These are phyloP conservation scores for Cordilura impudica DNA, from an alignment of 2,888 invertebrate genomes.

Conservation along the genomic window DNA sequence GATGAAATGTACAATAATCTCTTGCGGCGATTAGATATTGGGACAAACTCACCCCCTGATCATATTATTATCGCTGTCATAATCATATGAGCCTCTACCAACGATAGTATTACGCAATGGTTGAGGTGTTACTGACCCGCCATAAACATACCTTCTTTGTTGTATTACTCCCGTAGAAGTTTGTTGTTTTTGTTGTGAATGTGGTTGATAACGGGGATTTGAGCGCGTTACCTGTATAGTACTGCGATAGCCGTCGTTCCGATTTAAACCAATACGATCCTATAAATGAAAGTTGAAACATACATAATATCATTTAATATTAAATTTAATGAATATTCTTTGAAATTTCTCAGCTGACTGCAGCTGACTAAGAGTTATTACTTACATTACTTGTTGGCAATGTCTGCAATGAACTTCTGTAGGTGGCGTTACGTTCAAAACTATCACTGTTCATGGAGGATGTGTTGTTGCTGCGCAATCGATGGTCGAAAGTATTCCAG, in stretches of 20 bases:
- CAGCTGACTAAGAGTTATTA: neutral
- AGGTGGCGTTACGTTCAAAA: constrained; percentile 70
- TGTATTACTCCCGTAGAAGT: constrained; percentile 58
- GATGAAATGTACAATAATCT: neutral
- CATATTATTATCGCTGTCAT: constrained; percentile 30
- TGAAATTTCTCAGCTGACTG: neutral
- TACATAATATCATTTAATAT: no score
- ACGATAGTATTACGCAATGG: constrained; percentile 78
- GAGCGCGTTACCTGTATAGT: constrained; percentile 72
- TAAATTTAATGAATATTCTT: neutral
- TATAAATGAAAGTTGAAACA: constrained; percentile 27
- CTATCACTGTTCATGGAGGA: constrained; percentile 63
- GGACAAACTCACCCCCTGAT: constrained; percentile 49
- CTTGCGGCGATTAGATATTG: constrained; percentile 4
- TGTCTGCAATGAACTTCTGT: constrained; percentile 74
- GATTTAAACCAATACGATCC: constrained; percentile 66
- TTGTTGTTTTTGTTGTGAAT: constrained; percentile 38
- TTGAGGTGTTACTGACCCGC: constrained; percentile 81
- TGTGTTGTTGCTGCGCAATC: constrained; percentile 68
- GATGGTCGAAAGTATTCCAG: constrained; percentile 69
- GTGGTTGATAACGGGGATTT: constrained; percentile 43
- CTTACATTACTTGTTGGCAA: constrained; percentile 70
- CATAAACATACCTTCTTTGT: constrained; percentile 79
- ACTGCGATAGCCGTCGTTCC: constrained; percentile 73
- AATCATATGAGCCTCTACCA: constrained; percentile 65